Conservation (phyloP, 2,113 vertebrate species). For the Neoarius graeffei region DNA sequence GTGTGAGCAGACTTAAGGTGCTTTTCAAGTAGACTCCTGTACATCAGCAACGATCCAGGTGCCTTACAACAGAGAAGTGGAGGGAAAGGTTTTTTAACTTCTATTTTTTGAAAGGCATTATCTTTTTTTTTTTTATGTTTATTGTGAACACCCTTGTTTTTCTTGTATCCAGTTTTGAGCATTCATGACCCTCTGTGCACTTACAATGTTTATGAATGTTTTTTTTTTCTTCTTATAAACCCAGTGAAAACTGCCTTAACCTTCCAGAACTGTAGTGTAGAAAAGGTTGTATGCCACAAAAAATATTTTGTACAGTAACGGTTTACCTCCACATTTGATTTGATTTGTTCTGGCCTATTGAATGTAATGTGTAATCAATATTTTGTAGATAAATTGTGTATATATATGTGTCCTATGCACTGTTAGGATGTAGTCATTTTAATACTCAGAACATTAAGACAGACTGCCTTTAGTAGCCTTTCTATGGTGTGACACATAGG, state of each 20-base stretch:
- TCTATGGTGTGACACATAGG: conserved; percentile 10
- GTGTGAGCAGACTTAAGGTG: conserved; percentile 40
- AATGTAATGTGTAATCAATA: conserved; percentile 49
- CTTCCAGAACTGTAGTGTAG: conserved; percentile 6
- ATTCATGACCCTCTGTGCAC: conserved; percentile 22
- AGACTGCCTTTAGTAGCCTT: conserved; percentile 24
- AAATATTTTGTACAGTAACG: conserved; percentile 37
- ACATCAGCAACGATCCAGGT: conserved; percentile 11
- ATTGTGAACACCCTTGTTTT: not conserved
- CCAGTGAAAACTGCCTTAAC: conserved; percentile 35
- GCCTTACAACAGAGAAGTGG: conserved; percentile 1
- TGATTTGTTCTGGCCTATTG: conserved; percentile 50
- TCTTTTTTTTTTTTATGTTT: conserved; percentile 6
- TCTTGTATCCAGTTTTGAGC: not conserved
- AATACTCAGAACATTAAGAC: conserved; percentile 31
- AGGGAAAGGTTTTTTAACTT: not conserved
- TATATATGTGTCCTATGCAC: conserved; percentile 41
- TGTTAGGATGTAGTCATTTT: conserved; percentile 46
- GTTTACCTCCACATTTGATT: conserved; percentile 40
- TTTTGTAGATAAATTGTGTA: conserved; percentile 44
- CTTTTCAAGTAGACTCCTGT: conserved; percentile 8
- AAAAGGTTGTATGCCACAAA: not conserved
- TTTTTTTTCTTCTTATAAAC: not conserved
- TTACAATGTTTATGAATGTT: conserved; percentile 18
- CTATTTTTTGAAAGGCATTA: conserved; percentile 36